Evolutionary conservation across 2,797 vertebrate genomes (phyloP).

Genomic region (Phalanger gymnotis): DNA sequence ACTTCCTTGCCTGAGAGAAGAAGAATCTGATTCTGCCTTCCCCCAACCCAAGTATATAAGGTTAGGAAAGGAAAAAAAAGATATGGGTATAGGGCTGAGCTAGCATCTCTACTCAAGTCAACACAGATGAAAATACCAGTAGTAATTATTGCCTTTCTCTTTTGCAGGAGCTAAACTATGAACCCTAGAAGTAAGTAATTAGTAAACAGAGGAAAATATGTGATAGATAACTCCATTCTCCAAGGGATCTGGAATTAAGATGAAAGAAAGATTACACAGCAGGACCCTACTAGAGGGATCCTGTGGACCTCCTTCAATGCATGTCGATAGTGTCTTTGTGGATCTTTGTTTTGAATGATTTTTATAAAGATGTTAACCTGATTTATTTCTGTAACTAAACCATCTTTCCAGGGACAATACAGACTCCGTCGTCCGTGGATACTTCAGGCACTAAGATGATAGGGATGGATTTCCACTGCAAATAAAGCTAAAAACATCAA

Average conservation of each 20-base stretch:
- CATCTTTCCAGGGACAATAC: slow-evolving; percentile 50
- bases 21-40: background rate
- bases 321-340: slow-evolving; percentile 42
- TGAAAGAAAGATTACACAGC: slow-evolving; percentile 76
- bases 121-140: slow-evolving; percentile 59
- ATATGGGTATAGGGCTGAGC: background rate
- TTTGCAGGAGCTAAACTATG: slow-evolving; percentile 60
- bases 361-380: slow-evolving; percentile 60
- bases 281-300: slow-evolving; percentile 39
- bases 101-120: slow-evolving; percentile 31
- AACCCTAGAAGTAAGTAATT: slow-evolving; percentile 66
- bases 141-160: slow-evolving; percentile 38
- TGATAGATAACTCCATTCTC: slow-evolving; percentile 69
- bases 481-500: slow-evolving; percentile 65
- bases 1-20: slow-evolving; percentile 42
- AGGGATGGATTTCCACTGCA: slow-evolving; percentile 72
- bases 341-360: slow-evolving; percentile 65
- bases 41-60: slow-evolving; percentile 13
- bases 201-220: slow-evolving; percentile 71
- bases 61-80: slow-evolving; percentile 48
- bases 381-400: slow-evolving; percentile 46
- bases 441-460: slow-evolving; percentile 12
- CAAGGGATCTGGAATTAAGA: slow-evolving; percentile 73
- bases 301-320: slow-evolving; percentile 3
- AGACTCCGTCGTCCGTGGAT: slow-evolving; percentile 15